A percentile compares a stretch with the other conserved stretches of the same genome.
Conservation (phyloP, 2,113 vertebrate genomes). For the Protobothrops flavoviridis region DNA sequence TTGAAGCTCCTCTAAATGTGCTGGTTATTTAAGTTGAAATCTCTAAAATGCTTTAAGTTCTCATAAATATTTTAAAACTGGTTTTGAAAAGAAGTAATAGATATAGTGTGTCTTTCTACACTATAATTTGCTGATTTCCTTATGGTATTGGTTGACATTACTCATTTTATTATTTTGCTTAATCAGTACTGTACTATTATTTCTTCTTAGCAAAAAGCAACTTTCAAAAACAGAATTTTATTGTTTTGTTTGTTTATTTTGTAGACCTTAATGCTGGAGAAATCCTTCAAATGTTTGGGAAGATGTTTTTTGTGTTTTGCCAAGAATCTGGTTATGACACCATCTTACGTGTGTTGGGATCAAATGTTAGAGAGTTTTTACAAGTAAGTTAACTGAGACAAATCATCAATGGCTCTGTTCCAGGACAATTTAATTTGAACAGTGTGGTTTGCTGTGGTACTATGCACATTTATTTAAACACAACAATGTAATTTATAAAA, state of each 20-base stretch:
- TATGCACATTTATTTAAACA: background rate
- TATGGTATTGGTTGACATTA: background rate
- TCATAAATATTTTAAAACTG: background rate
- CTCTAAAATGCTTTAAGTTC: background rate
- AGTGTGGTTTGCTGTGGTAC: background rate
- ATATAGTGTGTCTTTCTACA: background rate
- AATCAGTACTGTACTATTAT: background rate
- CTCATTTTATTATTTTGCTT: slow-evolving; percentile 12
- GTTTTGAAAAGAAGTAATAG: background rate
- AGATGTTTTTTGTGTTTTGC: slow-evolving; percentile 99
- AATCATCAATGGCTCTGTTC: background rate
- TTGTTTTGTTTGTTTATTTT: slow-evolving; percentile 51
- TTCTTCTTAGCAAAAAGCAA: background rate
- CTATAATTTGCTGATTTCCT: background rate
- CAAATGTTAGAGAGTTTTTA: slow-evolving; percentile 96
- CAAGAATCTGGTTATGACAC: slow-evolving; percentile 99
- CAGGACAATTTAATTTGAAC: background rate
- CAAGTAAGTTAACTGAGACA: slow-evolving; percentile 77
- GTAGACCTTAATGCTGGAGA: slow-evolving; percentile 93
- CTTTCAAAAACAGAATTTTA: background rate
- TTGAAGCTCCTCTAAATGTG: background rate
- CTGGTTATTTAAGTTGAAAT: background rate
- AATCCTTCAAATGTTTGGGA: slow-evolving; percentile 98
- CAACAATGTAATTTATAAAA: background rate
- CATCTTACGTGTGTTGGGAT: slow-evolving; percentile 93